Evolutionary conservation across 2,888 invertebrate genomes (phyloP).

Genomic region (Imbricaverruca yamaguchii): DNA sequence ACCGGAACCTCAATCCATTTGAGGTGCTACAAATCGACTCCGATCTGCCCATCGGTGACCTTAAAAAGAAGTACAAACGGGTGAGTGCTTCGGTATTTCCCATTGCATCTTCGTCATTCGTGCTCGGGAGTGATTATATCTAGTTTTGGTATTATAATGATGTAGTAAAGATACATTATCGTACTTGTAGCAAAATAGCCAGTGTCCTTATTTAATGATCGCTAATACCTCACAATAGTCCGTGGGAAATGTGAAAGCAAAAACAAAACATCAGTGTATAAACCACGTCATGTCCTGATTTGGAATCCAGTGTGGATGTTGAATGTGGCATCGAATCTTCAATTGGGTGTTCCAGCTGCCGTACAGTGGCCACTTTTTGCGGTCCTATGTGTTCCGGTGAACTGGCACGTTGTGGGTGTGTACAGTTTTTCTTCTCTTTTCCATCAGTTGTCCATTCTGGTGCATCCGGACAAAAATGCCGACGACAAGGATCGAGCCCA

Average conservation of each 20-base stretch:
- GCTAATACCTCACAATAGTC: neutral
- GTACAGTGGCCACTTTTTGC: too few relatives aligned
- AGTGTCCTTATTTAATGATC: neutral
- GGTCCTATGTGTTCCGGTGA: too few relatives aligned
- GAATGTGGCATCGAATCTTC: too few relatives aligned
- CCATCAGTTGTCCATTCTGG: constrained; percentile 74
- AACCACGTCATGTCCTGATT: neutral
- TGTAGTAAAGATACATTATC: neutral
- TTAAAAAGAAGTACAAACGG: constrained; percentile 92
- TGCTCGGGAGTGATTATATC: neutral
- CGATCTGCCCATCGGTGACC: constrained; percentile 76
- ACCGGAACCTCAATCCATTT: constrained; percentile 93
- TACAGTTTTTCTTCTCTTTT: constrained; percentile 24
- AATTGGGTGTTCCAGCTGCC: too few relatives aligned
- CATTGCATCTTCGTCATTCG: neutral
- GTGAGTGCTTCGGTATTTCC: constrained; percentile 41
- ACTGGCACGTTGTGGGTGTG: too few relatives aligned
- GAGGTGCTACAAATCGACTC: constrained; percentile 89
- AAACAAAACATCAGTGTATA: constrained; percentile 9
- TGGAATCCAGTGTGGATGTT: too few relatives aligned
- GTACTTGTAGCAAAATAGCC: neutral
- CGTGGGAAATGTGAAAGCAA: neutral
- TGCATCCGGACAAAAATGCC: constrained; percentile 99
- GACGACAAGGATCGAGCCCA: constrained; percentile 93
- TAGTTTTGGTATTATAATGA: neutral